Base-by-base conservation (phyloP, 2,797 vertebrate genomes). In the Tolypeutes matacus region DNA sequence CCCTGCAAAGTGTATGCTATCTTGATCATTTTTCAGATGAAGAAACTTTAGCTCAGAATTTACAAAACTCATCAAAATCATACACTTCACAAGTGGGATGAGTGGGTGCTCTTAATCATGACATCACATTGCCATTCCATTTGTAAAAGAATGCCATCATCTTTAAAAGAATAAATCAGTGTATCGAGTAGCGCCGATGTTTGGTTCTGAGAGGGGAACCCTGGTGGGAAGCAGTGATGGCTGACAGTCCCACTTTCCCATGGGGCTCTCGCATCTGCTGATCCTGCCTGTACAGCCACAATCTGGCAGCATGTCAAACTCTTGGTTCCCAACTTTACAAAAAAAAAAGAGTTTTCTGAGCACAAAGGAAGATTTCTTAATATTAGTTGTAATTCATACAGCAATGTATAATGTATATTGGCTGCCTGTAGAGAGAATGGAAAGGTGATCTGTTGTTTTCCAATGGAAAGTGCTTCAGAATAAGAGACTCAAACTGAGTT, bases 391-490 rank as follows among this genome's bases (percentile, higher is more conserved):
- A 67, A n/a, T 14, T 69, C 64, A 58, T 49, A 23, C 0, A 72
- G 25, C 69, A n/a, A 2, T 51, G 67, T 31, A 13, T 14, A 29
- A 2, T 58, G 62, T 27, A 13, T 14, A 42, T 51, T 34, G 15
- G 39, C 34, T 87, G 60, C 34, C 67, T 7, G 0, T 70, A 34
- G 70, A 87, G 83, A 83, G 23, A 65, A 21, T 51, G 67, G 31
- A 36, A 72, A 89, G 60, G 36, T 67, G 76, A 51, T 81, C 29
- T 34, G 34, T 89, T 90, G 31, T 39, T 42, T 95, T 86, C 27
- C 34, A 25, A 8, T 62, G 58, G 49, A 67, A 90, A 88, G 36
- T 70, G 27, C 21, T 77, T 65, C 23, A 49, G 76, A 34, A 34
- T 56, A 77, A 60, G 27, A 75, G 49, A 97, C 21, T 29, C 76